A percentile compares a stretch with the other conserved stretches of the same genome.
Evolutionary conservation across 1,140 invertebrate species (phyloP).

Genomic region (Pomacea maculata): DNA sequence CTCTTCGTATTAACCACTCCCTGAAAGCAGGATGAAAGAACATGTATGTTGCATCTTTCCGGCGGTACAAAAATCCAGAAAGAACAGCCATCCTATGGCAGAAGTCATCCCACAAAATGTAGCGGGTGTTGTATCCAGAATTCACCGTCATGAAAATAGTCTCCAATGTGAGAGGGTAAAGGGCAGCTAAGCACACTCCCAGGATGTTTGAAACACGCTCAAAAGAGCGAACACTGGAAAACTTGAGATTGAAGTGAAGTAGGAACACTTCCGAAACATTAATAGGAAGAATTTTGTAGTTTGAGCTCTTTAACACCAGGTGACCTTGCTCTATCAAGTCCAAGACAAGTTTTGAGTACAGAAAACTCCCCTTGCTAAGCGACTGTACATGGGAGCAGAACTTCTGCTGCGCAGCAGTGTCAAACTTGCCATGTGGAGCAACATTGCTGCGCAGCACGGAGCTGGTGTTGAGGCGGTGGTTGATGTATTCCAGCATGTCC

Average conservation of each 20-base stretch:
- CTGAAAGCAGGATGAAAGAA: slow-evolving; percentile 96
- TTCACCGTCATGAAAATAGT: slow-evolving; percentile 96
- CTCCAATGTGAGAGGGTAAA: slow-evolving; percentile 87
- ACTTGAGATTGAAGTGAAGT: slow-evolving; percentile 90
- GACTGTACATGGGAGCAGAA: slow-evolving; percentile 87
- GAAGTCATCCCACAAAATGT: slow-evolving; percentile 59
- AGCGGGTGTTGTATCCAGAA: slow-evolving; percentile 78
- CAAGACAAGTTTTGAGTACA: slow-evolving; percentile 91
- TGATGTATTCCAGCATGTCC: slow-evolving; percentile 88
- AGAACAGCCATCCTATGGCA: slow-evolving; percentile 53
- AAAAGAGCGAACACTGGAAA: slow-evolving; percentile 88
- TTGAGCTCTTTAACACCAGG: slow-evolving; percentile 90
- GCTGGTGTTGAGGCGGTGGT: slow-evolving; percentile 80
- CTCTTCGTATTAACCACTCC: slow-evolving; percentile 93
- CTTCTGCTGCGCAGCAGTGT: slow-evolving; percentile 74
- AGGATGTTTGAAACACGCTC: slow-evolving; percentile 81
- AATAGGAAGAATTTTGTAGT: slow-evolving; percentile 90
- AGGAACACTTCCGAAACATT: slow-evolving; percentile 92
- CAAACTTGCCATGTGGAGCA: slow-evolving; percentile 70
- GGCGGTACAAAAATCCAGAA: slow-evolving; percentile 83
- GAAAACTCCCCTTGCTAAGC: slow-evolving; percentile 86
- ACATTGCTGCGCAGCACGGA: slow-evolving; percentile 86
- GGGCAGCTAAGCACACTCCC: slow-evolving; percentile 83
- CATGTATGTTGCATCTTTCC: slow-evolving; percentile 93
- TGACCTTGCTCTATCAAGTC: slow-evolving; percentile 93